These are phyloP conservation scores for Nycteola revayana DNA, from an alignment of 2,888 invertebrate genomes.

Conservation along the genomic window DNA sequence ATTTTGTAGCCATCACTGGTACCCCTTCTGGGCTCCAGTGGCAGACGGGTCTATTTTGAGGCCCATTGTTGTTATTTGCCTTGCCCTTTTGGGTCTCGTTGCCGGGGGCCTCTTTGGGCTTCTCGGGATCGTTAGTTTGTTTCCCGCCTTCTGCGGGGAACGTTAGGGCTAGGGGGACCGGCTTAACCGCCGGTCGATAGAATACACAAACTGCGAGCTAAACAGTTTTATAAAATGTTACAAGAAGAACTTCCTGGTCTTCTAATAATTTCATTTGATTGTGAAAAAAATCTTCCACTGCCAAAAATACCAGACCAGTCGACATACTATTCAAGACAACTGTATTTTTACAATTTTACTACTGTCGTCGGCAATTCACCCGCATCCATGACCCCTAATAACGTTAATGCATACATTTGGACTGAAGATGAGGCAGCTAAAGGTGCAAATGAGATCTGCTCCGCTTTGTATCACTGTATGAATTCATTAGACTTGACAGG, in stretches of 20 bases:
- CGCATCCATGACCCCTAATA: neutral
- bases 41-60: too few species aligned
- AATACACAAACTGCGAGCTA: neutral
- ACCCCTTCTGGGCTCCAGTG: too few species aligned
- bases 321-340: neutral
- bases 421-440: neutral
- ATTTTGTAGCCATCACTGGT: too few species aligned
- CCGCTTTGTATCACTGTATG: neutral
- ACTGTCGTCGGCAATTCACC: neutral
- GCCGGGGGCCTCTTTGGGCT: too few species aligned
- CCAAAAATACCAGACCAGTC: neutral
- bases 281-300: neutral
- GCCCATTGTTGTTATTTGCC: too few species aligned
- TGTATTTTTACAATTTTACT: slow-evolving; percentile 1
- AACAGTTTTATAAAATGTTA: neutral
- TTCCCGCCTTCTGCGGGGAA: too few species aligned
- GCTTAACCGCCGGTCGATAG: too few species aligned
- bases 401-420: neutral
- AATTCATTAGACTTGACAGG: neutral
- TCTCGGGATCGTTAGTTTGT: too few species aligned
- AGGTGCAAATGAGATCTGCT: slow-evolving; percentile 1
- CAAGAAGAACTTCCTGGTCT: neutral
- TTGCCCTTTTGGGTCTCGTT: too few species aligned
- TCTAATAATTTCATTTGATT: neutral
- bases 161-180: too few species aligned